These are phyloP conservation scores for Ophiothrix spiculata DNA, from an alignment of 35 echinoderm and acorn worm species.

Conservation along the genomic window DNA sequence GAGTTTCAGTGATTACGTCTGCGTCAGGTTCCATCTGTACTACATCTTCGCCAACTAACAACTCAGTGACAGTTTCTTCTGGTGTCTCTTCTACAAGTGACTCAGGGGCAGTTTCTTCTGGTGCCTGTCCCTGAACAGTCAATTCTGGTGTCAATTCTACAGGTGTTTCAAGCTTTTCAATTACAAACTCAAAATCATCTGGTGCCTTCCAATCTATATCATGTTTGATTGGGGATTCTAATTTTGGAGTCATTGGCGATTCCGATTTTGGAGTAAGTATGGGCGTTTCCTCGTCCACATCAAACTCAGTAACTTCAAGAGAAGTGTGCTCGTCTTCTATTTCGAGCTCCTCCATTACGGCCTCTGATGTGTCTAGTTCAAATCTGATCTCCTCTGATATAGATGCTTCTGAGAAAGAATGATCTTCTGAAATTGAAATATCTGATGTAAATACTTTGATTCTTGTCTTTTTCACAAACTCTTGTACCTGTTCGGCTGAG, in stretches of 20 bases:
- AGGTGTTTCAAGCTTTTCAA: neutral
- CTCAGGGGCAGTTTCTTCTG: too few species aligned
- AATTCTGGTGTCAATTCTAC: too few species aligned
- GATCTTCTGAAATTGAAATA: neutral
- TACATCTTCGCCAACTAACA: too few species aligned
- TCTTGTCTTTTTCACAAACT: neutral
- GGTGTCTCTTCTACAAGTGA: too few species aligned
- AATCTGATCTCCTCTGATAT: neutral
- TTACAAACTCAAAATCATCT: slow-evolving; percentile 1
- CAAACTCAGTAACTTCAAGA: neutral
- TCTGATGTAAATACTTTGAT: neutral
- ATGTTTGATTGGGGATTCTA: too few species aligned
- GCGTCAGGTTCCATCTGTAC: too few species aligned
- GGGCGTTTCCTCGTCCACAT: neutral
- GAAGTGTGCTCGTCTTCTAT: neutral
- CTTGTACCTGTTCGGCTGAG: neutral
- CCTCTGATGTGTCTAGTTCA: neutral
- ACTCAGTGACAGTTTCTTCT: too few species aligned
- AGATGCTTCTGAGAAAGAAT: neutral
- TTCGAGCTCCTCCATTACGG: neutral
- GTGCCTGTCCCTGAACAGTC: too few species aligned
- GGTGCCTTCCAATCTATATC: neutral
- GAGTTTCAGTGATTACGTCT: too few species aligned
- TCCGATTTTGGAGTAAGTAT: neutral
- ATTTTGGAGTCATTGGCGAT: too few species aligned